Conservation (phyloP, 1,140 invertebrate species). For the Odontomachus brunneus region DNA sequence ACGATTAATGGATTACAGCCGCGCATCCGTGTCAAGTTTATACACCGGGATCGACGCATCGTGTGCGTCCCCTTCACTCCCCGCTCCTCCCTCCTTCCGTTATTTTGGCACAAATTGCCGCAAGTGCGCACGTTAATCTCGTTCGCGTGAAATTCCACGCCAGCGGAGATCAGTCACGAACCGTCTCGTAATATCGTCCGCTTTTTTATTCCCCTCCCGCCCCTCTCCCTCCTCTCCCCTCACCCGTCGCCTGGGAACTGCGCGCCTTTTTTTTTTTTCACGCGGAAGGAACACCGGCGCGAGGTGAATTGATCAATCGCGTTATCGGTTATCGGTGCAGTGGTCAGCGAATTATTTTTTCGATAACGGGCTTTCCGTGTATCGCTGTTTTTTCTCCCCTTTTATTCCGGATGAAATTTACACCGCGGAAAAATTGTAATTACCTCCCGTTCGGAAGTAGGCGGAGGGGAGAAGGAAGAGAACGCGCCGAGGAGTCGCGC, state of each 20-base stretch:
- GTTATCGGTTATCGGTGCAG: slow-evolving; percentile 48
- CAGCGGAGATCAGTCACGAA: slow-evolving; percentile 17
- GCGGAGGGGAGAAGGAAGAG: too few species aligned
- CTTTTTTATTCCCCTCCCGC: too few species aligned
- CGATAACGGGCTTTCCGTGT: slow-evolving; percentile 26
- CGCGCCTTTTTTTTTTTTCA: slow-evolving; percentile 16
- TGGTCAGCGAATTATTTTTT: slow-evolving; percentile 42
- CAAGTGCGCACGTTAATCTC: slow-evolving; percentile 3
- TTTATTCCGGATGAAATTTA: slow-evolving; percentile 4
- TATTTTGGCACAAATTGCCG: slow-evolving; percentile 41
- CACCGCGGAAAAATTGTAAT: slow-evolving; percentile 11
- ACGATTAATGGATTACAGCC: slow-evolving; percentile 15
- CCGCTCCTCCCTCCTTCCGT: neutral
- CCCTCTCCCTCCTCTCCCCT: too few species aligned
- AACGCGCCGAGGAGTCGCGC: too few species aligned
- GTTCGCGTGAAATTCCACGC: slow-evolving; percentile 8
- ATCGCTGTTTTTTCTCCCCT: neutral
- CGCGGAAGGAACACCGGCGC: slow-evolving; percentile 6
- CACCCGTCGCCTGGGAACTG: neutral
- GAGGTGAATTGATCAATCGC: slow-evolving; percentile 18
- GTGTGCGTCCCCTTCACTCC: neutral
- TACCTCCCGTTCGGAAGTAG: neutral
- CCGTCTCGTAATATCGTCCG: neutral
- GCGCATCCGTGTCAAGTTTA: slow-evolving; percentile 12
- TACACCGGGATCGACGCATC: neutral